Evolutionary conservation across 2,888 invertebrate genomes (phyloP).

Genomic region (Uropetala carovei): DNA sequence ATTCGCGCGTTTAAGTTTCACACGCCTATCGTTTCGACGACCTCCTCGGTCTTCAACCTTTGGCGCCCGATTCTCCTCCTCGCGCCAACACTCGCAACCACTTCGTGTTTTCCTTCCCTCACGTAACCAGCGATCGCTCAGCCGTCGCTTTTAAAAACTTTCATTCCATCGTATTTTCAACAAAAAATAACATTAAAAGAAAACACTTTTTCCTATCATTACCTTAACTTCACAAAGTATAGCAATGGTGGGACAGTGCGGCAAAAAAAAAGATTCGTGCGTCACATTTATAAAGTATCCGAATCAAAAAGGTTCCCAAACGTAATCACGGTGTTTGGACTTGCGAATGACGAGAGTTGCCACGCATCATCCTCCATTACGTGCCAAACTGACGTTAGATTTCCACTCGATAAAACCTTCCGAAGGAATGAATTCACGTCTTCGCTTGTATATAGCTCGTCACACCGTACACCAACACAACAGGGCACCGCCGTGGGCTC

Average conservation of each 20-base stretch:
- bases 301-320: not conserved
- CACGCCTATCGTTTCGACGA: not conserved
- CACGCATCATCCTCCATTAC: conserved; percentile 24
- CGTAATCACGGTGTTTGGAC: not conserved
- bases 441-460: not conserved
- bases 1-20: not conserved
- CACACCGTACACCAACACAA: not conserved
- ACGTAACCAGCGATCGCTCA: not conserved
- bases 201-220: not conserved
- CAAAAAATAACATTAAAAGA: not conserved
- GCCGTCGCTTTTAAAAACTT: not conserved
- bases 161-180: not conserved
- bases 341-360: conserved; percentile 2
- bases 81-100: conserved; percentile 13
- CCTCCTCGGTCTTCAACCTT: conserved; percentile 46
- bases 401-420: conserved; percentile 5
- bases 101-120: conserved; percentile 22
- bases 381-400: not conserved
- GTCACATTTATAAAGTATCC: conserved; percentile 4
- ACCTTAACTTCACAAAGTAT: not conserved
- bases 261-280: not conserved
- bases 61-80: not conserved
- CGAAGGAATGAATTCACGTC: not conserved
- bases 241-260: not conserved
- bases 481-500: not conserved